Base-by-base conservation (phyloP, 2,797 vertebrate species). In the Craterocephalus amniculus region DNA sequence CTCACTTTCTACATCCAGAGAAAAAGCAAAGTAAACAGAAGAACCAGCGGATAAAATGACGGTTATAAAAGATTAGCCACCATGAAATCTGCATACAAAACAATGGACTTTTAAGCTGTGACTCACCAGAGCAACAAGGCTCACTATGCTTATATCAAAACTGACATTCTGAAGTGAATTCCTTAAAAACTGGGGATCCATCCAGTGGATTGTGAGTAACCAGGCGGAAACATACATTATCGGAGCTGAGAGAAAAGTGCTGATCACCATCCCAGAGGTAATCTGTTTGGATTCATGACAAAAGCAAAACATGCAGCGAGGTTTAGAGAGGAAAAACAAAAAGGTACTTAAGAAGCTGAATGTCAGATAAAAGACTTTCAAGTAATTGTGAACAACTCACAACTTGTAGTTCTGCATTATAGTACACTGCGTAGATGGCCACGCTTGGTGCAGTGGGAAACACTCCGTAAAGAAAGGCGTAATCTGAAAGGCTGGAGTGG, bases 211-310 rank as follows among this genome's bases (percentile, higher is more conserved):
- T 20, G 97, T 96, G 74, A 99, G 88, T 60, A 99, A 89, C 98
- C 98, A 99, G 0, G 96, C 97, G 68, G 98, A 99, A 61, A 97
- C 96, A 0, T 98, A 99, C 97, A 99, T 97, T 51, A 99, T 98
- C 0, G 98, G 98, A 51, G 98, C 98, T 32, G 98, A 99, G 63
- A 99, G 97, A 74, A 99, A 97, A 2, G 97, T 99, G 93, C 97
- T 95, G 84, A 99, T 96, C 79, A 99, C 96, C 97, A 99, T 98
- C 58, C 98, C 97, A 51, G 98, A 96, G 56, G 97, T 97, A 74
- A 99, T 92, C 98, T 99, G 83, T 48, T 62, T 74, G 59, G 48
- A 72, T 81, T 67, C 36, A 75, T 34, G 61, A 59, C 27, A 35
- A 35, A 62, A 49, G 20, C 4, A 36, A 20, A 6, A 43, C 5